These are phyloP conservation scores for Pteropus rufus DNA, from an alignment of 2,797 vertebrate genomes.

Conservation along the genomic window DNA sequence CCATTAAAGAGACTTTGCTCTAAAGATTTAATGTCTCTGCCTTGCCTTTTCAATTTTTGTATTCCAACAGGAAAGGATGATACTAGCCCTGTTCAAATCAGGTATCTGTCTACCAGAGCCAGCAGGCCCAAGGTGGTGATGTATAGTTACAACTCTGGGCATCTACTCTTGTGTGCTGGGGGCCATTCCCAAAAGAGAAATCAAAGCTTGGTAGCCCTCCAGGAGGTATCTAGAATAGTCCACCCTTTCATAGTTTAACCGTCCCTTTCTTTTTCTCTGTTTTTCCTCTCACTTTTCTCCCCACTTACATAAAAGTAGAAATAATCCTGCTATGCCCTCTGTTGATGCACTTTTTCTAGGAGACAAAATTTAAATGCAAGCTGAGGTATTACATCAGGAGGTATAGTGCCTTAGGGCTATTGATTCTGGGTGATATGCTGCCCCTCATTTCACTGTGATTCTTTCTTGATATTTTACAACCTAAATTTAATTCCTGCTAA, in stretches of 20 bases:
- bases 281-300: neutral
- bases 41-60: neutral
- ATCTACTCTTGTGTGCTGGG: neutral
- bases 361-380: neutral
- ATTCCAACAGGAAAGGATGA: neutral
- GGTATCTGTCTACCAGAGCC: neutral
- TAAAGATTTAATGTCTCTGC: neutral
- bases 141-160: too few species aligned
- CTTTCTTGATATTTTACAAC: slow-evolving; percentile 21
- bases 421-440: neutral
- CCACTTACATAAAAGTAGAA: neutral
- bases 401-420: neutral
- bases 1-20: neutral
- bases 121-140: neutral
- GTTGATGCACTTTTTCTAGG: neutral
- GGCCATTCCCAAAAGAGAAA: neutral
- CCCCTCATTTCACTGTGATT: neutral
- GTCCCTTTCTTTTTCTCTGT: neutral
- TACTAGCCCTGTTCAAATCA: neutral
- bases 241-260: neutral
- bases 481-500: neutral
- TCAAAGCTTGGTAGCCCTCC: neutral
- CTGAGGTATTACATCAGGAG: neutral
- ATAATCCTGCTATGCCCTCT: neutral
- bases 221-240: neutral